Conservation (phyloP, 2,113 vertebrate genomes). For the Takifugu flavidus region DNA sequence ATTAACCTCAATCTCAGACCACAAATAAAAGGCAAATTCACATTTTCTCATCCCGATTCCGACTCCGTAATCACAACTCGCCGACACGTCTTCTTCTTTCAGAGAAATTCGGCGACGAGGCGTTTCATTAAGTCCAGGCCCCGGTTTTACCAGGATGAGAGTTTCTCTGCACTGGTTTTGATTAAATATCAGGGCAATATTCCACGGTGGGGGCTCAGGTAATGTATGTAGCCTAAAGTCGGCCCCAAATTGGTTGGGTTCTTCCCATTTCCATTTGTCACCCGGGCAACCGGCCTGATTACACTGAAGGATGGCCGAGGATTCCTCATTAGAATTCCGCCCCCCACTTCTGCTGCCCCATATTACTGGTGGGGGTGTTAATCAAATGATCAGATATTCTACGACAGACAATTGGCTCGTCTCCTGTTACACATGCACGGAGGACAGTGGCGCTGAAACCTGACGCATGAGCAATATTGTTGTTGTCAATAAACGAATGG, state of each 20-base stretch:
- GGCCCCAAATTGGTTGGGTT: slow-evolving; percentile 55
- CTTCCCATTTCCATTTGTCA: slow-evolving; percentile 61
- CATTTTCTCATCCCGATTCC: too few species aligned
- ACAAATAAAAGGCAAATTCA: too few species aligned
- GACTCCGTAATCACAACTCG: too few species aligned
- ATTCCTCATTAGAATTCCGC: slow-evolving; percentile 42
- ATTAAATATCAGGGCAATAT: too few species aligned
- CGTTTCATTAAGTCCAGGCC: too few species aligned
- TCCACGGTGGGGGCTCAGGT: too few species aligned
- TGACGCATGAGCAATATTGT: slow-evolving; percentile 27
- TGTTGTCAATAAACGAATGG: slow-evolving; percentile 24
- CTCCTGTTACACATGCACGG: slow-evolving; percentile 39
- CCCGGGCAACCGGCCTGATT: slow-evolving; percentile 22
- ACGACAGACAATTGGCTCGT: slow-evolving; percentile 54
- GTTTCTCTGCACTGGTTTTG: too few species aligned
- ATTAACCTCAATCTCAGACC: too few species aligned
- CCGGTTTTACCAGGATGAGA: too few species aligned
- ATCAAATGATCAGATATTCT: slow-evolving; percentile 50
- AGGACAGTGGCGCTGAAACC: slow-evolving; percentile 13
- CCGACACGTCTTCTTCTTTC: too few species aligned
- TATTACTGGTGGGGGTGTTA: slow-evolving; percentile 50
- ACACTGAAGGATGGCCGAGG: slow-evolving; percentile 13
- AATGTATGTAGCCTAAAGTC: not conserved
- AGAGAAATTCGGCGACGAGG: too few species aligned
- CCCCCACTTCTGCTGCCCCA: slow-evolving; percentile 44